Percentiles rank a stretch among this genome's conserved stretches.
These are phyloP conservation scores for Candoia aspera DNA, from an alignment of 2,113 vertebrate species.

Conservation along the genomic window DNA sequence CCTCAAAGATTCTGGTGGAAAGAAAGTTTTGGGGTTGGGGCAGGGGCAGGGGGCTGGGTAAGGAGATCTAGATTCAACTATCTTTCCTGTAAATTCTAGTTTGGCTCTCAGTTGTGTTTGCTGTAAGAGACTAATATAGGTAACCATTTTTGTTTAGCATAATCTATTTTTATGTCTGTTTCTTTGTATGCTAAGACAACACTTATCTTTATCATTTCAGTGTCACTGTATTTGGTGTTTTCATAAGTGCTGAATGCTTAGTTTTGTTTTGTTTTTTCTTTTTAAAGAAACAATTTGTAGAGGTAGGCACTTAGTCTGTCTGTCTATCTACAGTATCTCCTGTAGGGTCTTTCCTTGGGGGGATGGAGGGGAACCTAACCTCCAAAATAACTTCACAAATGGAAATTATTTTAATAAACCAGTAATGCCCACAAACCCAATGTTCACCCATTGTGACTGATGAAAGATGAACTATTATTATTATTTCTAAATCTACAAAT, in stretches of 20 bases:
- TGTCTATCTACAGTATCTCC: background rate
- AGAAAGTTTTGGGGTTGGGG: background rate
- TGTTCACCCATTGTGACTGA: background rate
- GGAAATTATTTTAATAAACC: background rate
- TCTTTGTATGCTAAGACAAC: background rate
- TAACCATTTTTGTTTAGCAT: background rate
- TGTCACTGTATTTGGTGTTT: background rate
- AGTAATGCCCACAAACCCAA: background rate
- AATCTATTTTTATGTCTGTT: background rate
- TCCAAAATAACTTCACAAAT: background rate
- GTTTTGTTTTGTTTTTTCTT: background rate
- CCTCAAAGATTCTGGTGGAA: background rate
- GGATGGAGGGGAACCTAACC: background rate
- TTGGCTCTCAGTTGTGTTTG: background rate
- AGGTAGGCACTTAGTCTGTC: too few relatives aligned
- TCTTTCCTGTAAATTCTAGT: background rate
- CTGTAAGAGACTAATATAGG: background rate
- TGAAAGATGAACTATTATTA: background rate
- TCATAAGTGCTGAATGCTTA: background rate
- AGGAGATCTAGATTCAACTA: too few relatives aligned
- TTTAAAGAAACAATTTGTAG: too few relatives aligned
- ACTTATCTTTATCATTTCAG: background rate
- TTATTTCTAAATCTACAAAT: conserved; percentile 27
- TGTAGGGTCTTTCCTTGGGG: background rate
- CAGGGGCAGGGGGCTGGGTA: too few relatives aligned